Evolutionary conservation across 2,113 vertebrate genomes (phyloP).

Genomic region (Vimba vimba): DNA sequence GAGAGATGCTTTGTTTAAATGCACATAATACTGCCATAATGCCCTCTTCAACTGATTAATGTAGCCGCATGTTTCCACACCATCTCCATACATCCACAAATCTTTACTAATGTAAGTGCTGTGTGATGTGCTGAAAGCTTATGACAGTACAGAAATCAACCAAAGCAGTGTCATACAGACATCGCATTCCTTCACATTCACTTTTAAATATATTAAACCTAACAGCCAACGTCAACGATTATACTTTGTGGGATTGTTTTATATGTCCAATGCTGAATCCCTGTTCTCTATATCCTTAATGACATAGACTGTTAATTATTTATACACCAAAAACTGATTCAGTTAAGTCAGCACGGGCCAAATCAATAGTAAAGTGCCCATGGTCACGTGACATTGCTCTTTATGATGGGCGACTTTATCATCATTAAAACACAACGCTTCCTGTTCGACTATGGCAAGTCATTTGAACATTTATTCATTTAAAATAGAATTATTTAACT

Average conservation of each 20-base stretch:
- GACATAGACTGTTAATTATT: constrained; percentile 39
- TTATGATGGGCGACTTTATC: constrained; percentile 10
- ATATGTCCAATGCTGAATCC: constrained; percentile 1
- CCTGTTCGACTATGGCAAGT: neutral
- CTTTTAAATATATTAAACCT: constrained; percentile 1
- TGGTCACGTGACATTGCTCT: constrained; percentile 19
- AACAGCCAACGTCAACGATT: neutral
- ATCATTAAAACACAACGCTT: neutral
- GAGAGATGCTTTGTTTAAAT: neutral
- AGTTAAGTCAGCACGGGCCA: constrained; percentile 34
- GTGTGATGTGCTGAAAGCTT: neutral
- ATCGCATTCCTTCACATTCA: neutral
- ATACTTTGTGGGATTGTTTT: neutral
- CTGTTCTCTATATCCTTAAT: constrained; percentile 33
- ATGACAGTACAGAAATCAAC: neutral
- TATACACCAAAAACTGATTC: constrained; percentile 39
- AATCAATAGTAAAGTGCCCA: constrained; percentile 43
- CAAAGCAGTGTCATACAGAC: neutral
- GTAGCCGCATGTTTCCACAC: neutral
- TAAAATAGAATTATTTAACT: neutral
- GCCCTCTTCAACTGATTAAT: neutral
- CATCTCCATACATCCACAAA: neutral
- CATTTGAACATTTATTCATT: neutral
- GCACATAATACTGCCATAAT: neutral
- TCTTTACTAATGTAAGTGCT: neutral